Conservation (phyloP, 2,888 invertebrate species). For the Ornithoptera alexandrae region DNA sequence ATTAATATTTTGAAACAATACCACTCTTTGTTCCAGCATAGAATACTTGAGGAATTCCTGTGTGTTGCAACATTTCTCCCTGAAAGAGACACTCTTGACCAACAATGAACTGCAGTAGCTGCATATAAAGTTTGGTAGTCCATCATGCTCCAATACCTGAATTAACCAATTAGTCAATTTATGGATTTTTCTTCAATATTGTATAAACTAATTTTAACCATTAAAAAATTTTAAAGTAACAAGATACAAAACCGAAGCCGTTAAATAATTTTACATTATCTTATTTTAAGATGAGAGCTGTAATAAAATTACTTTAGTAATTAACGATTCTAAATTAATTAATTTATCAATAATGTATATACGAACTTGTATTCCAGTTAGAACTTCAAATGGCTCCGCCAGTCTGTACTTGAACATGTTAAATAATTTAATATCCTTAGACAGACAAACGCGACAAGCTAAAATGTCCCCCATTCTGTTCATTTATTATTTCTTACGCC, state of each 20-base stretch:
- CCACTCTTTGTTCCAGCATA: constrained; percentile 33
- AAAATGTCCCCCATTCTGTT: constrained; percentile 36
- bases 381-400: constrained; percentile 45
- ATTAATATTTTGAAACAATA: constrained; percentile 13
- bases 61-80: constrained; percentile 45
- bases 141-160: constrained; percentile 40
- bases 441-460: constrained; percentile 59
- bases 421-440: constrained; percentile 53
- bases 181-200: not conserved
- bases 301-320: too few species aligned
- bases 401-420: constrained; percentile 51
- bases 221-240: not conserved
- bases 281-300: too few species aligned
- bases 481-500: not conserved
- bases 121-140: constrained; percentile 49
- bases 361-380: constrained; percentile 55
- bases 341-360: not conserved
- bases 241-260: not conserved
- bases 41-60: constrained; percentile 42
- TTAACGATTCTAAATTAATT: too few species aligned
- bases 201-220: not conserved
- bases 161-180: constrained; percentile 16
- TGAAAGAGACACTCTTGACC: constrained; percentile 41
- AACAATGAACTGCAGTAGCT: constrained; percentile 47
- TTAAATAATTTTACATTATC: too few species aligned